Conservation (phyloP, 2,113 vertebrate genomes). For the Emydocephalus ijimae region DNA sequence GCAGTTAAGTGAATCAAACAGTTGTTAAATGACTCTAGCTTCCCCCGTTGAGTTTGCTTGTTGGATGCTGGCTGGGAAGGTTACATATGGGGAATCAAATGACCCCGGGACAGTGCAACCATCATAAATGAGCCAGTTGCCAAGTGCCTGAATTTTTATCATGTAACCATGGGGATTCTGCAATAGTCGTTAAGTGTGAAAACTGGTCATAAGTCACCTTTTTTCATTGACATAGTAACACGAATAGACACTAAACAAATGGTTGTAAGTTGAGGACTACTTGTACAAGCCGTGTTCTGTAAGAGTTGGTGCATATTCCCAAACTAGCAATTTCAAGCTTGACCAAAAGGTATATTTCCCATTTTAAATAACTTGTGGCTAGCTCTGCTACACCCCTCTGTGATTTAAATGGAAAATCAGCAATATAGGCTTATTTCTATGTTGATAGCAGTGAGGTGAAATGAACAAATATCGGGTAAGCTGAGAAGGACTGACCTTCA, state of each 20-base stretch:
- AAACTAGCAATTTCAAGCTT: not conserved
- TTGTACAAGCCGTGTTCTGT: not conserved
- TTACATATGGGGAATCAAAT: not conserved
- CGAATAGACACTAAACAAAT: not conserved
- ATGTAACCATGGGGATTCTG: not conserved
- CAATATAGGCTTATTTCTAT: not conserved
- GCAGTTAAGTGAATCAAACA: not conserved
- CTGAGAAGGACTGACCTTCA: not conserved
- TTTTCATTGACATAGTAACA: not conserved
- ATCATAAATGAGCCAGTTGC: not conserved
- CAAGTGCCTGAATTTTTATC: not conserved
- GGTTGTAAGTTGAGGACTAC: not conserved
- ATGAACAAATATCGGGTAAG: not conserved
- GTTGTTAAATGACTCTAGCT: not conserved
- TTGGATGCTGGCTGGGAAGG: not conserved
- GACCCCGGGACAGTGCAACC: not conserved
- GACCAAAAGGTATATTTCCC: not conserved
- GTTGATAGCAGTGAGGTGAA: not conserved
- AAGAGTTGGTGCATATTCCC: not conserved
- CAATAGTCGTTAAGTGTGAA: not conserved
- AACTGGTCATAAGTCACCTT: not conserved
- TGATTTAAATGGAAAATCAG: not conserved
- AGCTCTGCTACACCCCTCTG: not conserved
- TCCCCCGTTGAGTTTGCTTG: not conserved
- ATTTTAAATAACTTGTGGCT: not conserved